These are phyloP conservation scores for Toxotes lorentzi DNA, from an alignment of 2,797 vertebrate genomes.

Conservation along the genomic window DNA sequence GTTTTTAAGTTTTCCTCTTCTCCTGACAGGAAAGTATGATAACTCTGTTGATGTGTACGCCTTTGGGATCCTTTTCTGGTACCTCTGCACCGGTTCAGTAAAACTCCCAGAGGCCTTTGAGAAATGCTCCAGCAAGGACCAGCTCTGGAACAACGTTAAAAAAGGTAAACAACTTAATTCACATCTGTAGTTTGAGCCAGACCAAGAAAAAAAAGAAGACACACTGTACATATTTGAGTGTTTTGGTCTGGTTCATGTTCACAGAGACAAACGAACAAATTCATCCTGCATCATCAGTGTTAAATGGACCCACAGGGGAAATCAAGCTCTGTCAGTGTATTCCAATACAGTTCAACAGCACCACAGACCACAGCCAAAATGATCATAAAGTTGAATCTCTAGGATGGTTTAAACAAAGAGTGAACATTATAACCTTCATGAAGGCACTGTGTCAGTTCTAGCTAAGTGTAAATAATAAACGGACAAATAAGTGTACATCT, in stretches of 20 bases:
- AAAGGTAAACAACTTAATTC: slow-evolving; percentile 86
- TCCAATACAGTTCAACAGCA: too few relatives aligned
- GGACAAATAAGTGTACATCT: background rate
- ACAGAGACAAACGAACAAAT: background rate
- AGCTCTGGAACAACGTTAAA: slow-evolving; percentile 98
- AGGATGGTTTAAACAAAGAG: too few relatives aligned
- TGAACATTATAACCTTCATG: too few relatives aligned
- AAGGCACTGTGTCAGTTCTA: too few relatives aligned
- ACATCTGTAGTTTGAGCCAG: background rate
- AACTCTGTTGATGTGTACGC: slow-evolving; percentile 99
- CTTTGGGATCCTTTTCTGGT: slow-evolving; percentile 99
- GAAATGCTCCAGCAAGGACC: slow-evolving; percentile 98
- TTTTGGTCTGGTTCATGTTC: background rate
- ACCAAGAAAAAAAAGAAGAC: background rate
- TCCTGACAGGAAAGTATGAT: slow-evolving; percentile 93
- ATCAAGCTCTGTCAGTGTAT: too few relatives aligned
- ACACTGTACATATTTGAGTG: background rate
- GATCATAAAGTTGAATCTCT: too few relatives aligned
- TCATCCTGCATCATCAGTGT: too few relatives aligned
- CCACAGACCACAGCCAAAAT: too few relatives aligned
- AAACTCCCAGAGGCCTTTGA: slow-evolving; percentile 98
- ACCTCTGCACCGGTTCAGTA: slow-evolving; percentile 95
- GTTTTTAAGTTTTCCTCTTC: slow-evolving; percentile 6
- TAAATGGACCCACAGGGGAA: too few relatives aligned
- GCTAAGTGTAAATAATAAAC: too few relatives aligned